phyloP scores from a whole-genome alignment of 2,888 invertebrate species.

The Macrosoma leucophasiata region DNA sequence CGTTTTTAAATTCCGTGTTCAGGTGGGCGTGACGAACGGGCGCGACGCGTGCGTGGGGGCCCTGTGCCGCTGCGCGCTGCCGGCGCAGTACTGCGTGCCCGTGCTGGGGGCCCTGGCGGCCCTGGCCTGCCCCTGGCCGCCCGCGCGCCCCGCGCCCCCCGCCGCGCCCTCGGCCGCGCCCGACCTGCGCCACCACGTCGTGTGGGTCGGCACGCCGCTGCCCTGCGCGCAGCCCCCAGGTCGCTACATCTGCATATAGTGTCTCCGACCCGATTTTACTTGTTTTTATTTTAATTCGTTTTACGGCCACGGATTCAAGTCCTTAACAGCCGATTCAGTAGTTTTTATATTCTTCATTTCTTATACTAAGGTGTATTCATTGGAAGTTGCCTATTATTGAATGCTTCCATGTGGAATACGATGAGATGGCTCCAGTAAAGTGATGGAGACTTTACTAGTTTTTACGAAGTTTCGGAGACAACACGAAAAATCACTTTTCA shows the following conservation, averaged over 20 bases:
- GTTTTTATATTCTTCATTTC: too few species aligned
- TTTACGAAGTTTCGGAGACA: too few species aligned
- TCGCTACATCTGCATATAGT: slow-evolving; percentile 5
- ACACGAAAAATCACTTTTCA: too few species aligned
- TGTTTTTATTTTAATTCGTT: too few species aligned
- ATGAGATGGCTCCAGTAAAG: too few species aligned
- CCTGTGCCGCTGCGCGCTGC: slow-evolving; percentile 96
- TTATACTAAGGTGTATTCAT: too few species aligned
- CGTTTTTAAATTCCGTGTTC: background rate
- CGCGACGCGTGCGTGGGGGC: slow-evolving; percentile 96
- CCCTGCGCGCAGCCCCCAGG: slow-evolving; percentile 85
- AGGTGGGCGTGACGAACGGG: slow-evolving; percentile 75
- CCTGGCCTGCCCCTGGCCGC: slow-evolving; percentile 92
- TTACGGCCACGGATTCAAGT: too few species aligned
- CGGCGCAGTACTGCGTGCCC: slow-evolving; percentile 95
- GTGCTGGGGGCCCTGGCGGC: slow-evolving; percentile 89
- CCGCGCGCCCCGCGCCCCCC: slow-evolving; percentile 82
- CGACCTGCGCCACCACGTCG: slow-evolving; percentile 94
- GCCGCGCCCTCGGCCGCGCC: slow-evolving; percentile 62
- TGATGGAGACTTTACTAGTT: too few species aligned
- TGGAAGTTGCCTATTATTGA: too few species aligned
- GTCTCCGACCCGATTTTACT: background rate
- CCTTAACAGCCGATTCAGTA: too few species aligned
- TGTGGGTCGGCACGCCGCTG: slow-evolving; percentile 96
- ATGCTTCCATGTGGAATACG: too few species aligned